These are phyloP conservation scores for Brachyhypopomus occidentalis DNA, from an alignment of 2,113 vertebrate genomes.

Conservation along the genomic window DNA sequence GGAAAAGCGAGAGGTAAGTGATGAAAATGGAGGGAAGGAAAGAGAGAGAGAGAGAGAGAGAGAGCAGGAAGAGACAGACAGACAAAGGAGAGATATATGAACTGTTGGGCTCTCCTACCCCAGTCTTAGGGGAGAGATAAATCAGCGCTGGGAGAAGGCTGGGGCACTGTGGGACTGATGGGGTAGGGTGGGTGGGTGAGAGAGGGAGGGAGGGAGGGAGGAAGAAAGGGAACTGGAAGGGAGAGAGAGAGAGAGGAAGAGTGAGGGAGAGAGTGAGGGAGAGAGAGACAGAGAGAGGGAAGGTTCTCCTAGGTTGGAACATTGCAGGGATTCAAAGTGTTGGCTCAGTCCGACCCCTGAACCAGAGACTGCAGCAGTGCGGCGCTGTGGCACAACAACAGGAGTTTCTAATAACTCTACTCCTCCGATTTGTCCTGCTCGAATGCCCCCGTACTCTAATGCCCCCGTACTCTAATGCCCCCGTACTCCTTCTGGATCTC, in stretches of 20 bases:
- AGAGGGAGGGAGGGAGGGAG: background rate
- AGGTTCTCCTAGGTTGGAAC: background rate
- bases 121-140: slow-evolving; percentile 52
- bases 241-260: no score
- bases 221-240: no score
- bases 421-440: background rate
- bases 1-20: background rate
- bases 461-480: no score
- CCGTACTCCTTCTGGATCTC: background rate
- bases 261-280: no score
- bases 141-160: slow-evolving; percentile 71
- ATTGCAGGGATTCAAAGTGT: slow-evolving; percentile 14
- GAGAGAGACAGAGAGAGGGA: background rate
- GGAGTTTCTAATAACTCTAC: background rate
- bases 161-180: slow-evolving; percentile 68
- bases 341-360: no score
- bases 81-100: slow-evolving; percentile 61
- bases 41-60: slow-evolving; percentile 33
- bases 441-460: background rate
- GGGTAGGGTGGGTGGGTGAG: background rate
- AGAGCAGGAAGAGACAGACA: slow-evolving; percentile 28
- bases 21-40: slow-evolving; percentile 28
- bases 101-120: slow-evolving; percentile 65
- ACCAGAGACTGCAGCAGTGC: background rate
- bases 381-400: background rate